Base-by-base conservation (phyloP, 2,113 vertebrate genomes). In the Athene cunicularia region DNA sequence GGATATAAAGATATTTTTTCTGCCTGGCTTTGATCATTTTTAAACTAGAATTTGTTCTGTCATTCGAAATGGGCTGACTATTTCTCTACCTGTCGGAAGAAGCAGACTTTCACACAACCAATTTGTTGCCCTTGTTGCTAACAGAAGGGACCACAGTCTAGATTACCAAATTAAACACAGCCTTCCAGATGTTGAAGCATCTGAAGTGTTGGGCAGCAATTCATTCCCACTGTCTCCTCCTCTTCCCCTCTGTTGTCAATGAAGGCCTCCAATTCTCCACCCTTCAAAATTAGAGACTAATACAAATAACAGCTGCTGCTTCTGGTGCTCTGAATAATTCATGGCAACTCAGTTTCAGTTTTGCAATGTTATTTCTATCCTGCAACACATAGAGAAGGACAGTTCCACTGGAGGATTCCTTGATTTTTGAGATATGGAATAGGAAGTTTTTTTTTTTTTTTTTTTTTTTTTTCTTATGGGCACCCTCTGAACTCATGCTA, bases 281-380 rank as follows among this genome's bases (percentile, higher is more conserved):
- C 88, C 92, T 97, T 95, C 86, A 86, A 89, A 97, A 93, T 86
- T 55, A 87, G 83, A 91, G 90, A 91, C 81, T 86, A 95, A 95
- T 88, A 93, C 82, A 95, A 96, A 60, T 88, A 97, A 74, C 96
- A 97, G 95, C 95, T 98, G 97, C 87, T 97, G 92, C 74, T 93
- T 86, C 84, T 90, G 87, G 80, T 64, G 64, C n/a, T 92, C 89
- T 97, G 97, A 98, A 97, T 98, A 97, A 98, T 97, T 97, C 92
- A 96, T 90, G 85, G 28, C 52, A 82, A 58, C 55, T 94, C 64
- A 64, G 39, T 86, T 81, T 89, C 67, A 62, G 84, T 67, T 85
- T 49, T 83, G 73, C 67, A 64, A 43, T 86, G 76, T 50, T 68
- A 33, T 68, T 91, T 82, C 56, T 63, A 81, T 92, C 47, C 59